Evolutionary conservation across 1,140 invertebrate genomes (phyloP).

Genomic region (Halyomorpha halys): DNA sequence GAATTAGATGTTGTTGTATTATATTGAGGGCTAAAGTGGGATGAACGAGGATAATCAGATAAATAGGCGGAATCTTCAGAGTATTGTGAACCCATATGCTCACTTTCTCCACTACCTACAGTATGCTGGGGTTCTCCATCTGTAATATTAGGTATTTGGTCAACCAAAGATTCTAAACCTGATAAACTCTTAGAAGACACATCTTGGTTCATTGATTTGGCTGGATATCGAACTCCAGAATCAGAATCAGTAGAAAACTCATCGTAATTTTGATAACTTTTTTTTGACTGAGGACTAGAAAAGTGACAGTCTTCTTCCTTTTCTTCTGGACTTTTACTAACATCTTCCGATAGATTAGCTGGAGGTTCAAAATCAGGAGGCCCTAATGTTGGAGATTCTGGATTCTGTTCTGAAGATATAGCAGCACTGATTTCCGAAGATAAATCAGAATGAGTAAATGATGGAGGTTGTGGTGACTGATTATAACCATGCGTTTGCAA

Average conservation of each 20-base stretch:
- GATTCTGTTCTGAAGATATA: slow-evolving; percentile 57
- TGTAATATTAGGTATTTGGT: slow-evolving; percentile 80
- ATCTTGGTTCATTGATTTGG: slow-evolving; percentile 44
- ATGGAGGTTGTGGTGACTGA: slow-evolving; percentile 44
- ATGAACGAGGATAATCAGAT: slow-evolving; percentile 32
- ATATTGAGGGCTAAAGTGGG: slow-evolving; percentile 30
- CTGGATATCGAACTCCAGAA: slow-evolving; percentile 31
- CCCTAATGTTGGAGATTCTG: slow-evolving; percentile 53
- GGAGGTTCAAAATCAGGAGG: slow-evolving; percentile 67
- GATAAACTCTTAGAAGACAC: slow-evolving; percentile 78
- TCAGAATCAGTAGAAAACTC: slow-evolving; percentile 33
- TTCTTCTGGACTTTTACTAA: slow-evolving; percentile 33
- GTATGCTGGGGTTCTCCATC: slow-evolving; percentile 43
- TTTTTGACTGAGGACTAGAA: slow-evolving; percentile 40
- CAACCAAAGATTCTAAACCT: slow-evolving; percentile 75
- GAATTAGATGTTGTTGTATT: slow-evolving; percentile 30
- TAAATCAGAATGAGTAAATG: slow-evolving; percentile 60
- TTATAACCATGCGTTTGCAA: slow-evolving; percentile 34
- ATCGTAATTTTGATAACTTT: slow-evolving; percentile 34
- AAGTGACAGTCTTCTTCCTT: slow-evolving; percentile 40
- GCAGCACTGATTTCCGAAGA: slow-evolving; percentile 66
- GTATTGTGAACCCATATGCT: slow-evolving; percentile 28
- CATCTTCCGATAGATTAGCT: slow-evolving; percentile 45
- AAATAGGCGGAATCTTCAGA: slow-evolving; percentile 33
- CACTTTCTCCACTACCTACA: slow-evolving; percentile 27